Percentiles rank a stretch among this genome's conserved stretches.
phyloP scores from a whole-genome alignment of 1,140 invertebrate species.

The Coboldia fuscipes region DNA sequence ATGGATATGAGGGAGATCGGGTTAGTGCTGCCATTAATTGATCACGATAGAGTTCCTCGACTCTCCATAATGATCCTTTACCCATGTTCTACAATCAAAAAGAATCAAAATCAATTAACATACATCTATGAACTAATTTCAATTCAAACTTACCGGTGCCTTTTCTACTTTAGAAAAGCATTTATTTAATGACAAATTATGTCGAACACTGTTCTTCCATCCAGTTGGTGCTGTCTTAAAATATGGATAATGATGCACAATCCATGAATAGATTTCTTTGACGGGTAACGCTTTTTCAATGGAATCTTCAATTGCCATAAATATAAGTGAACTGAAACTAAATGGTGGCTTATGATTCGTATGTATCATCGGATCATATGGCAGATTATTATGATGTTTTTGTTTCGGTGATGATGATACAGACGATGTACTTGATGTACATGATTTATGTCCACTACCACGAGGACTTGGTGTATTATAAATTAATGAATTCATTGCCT shows the following conservation, averaged over 20 bases:
- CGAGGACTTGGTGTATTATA: no score
- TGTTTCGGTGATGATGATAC: conserved; percentile 19
- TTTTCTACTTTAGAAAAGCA: conserved; percentile 94
- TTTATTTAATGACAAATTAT: conserved; percentile 90
- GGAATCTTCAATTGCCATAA: conserved; percentile 92
- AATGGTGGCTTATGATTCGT: conserved; percentile 80
- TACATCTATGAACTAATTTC: not conserved
- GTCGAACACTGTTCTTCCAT: conserved; percentile 94
- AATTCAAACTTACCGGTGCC: conserved; percentile 38
- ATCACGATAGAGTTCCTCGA: conserved; percentile 70
- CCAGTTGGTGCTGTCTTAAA: conserved; percentile 89
- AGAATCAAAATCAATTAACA: conserved; percentile 5
- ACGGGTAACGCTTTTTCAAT: conserved; percentile 73
- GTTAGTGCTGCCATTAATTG: conserved; percentile 67
- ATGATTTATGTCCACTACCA: no score
- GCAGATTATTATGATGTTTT: conserved; percentile 49
- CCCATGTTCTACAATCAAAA: conserved; percentile 51
- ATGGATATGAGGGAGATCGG: conserved; percentile 63
- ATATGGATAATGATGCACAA: conserved; percentile 88
- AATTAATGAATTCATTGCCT: no score
- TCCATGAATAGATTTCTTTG: conserved; percentile 97
- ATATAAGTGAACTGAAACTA: conserved; percentile 83
- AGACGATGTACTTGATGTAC: conserved; percentile 7
- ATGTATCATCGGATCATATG: conserved; percentile 56
- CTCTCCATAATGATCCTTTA: conserved; percentile 88